These are phyloP conservation scores for Pheosia gnoma DNA, from an alignment of 2,888 invertebrate species.

Conservation along the genomic window DNA sequence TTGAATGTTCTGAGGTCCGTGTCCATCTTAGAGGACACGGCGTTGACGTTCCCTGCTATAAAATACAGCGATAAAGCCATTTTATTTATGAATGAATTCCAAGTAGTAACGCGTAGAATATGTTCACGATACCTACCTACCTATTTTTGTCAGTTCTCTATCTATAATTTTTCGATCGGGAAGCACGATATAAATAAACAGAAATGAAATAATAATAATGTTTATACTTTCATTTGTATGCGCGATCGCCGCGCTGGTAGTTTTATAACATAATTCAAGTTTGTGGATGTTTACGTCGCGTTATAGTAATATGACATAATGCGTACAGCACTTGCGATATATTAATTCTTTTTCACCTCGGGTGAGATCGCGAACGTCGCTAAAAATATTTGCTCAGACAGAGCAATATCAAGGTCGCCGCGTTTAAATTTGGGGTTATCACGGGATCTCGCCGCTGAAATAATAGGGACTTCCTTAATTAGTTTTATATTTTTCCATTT, in stretches of 20 bases:
- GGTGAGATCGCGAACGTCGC: constrained; percentile 60
- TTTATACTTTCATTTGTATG: constrained; percentile 7
- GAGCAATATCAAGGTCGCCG: constrained; percentile 73
- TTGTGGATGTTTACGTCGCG: constrained; percentile 53
- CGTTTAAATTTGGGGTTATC: constrained; percentile 49
- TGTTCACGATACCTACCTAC: neutral
- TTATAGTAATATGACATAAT: constrained; percentile 62
- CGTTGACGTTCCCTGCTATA: neutral
- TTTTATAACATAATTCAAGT: constrained; percentile 40
- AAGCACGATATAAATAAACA: constrained; percentile 2
- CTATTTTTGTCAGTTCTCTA: neutral
- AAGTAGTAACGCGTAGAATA: neutral
- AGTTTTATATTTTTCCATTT: neutral
- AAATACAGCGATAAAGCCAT: neutral
- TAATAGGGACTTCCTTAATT: constrained; percentile 3
- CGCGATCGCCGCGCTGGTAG: constrained; percentile 17
- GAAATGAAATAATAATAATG: neutral
- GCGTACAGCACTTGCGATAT: constrained; percentile 52
- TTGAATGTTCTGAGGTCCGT: constrained; percentile 1
- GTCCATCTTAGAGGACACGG: neutral
- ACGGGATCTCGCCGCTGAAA: constrained; percentile 26
- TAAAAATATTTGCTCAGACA: constrained; percentile 75
- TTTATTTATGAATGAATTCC: constrained; percentile 1
- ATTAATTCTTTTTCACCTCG: constrained; percentile 68
- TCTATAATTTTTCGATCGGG: neutral